Percentiles rank a stretch among this genome's conserved stretches.
Evolutionary conservation across 2,797 vertebrate species (phyloP).

Genomic region (Remorina albescens): DNA sequence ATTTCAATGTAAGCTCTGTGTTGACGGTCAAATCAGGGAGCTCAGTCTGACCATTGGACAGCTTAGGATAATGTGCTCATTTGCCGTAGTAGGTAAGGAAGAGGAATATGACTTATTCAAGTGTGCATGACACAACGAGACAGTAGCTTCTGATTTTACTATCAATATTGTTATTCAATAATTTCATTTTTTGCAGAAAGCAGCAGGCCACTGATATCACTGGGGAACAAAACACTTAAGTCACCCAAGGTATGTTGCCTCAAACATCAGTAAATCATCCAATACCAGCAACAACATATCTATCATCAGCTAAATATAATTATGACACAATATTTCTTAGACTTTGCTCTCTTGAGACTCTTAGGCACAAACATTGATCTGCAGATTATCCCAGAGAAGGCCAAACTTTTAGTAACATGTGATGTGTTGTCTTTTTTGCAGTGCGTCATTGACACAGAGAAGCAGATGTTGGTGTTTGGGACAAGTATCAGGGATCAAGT

Average conservation of each 20-base stretch:
- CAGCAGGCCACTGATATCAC: constrained; percentile 83
- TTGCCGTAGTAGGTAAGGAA: constrained; percentile 85
- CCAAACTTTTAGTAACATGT: not conserved
- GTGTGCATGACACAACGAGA: not conserved
- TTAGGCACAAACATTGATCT: not conserved
- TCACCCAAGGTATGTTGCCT: constrained; percentile 86
- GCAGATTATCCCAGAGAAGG: not conserved
- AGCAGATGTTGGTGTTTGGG: constrained; percentile 87
- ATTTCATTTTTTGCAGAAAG: constrained; percentile 81
- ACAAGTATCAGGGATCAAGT: constrained; percentile 85
- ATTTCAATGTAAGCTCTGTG: constrained; percentile 73
- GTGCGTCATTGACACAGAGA: constrained; percentile 91
- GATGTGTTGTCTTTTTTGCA: constrained; percentile 59
- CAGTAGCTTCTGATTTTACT: not conserved
- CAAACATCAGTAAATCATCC: not conserved
- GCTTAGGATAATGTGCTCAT: constrained; percentile 81
- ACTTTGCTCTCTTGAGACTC: not conserved
- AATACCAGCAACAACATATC: no score
- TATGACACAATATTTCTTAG: not conserved
- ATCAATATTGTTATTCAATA: not conserved
- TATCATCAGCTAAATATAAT: no score
- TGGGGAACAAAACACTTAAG: constrained; percentile 89
- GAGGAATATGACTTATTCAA: not conserved
- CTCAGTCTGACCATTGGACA: constrained; percentile 84
- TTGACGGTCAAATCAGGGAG: constrained; percentile 81